Base-by-base conservation (phyloP, 2,113 vertebrate genomes). In the Xiphophorus maculatus region DNA sequence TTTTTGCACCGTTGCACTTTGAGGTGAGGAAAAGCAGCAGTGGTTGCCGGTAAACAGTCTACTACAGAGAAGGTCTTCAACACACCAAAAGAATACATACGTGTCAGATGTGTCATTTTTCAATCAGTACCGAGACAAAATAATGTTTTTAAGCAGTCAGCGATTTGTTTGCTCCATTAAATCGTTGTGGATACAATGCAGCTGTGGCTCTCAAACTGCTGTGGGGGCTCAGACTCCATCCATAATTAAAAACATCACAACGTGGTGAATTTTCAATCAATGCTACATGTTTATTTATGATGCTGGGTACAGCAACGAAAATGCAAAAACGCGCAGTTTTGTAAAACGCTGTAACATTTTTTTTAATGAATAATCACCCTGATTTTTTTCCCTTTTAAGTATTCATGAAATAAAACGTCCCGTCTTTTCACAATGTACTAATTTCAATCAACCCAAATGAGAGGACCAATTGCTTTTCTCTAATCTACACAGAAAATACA, bases 161-260 rank as follows among this genome's bases (percentile, higher is more conserved):
- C 29, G 3, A 22, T 63, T 63, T 32, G 6, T 63, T 33, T 63
- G 62, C 62, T 63, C 30, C 62, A 3, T 32, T 32, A 63, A 19
- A 30, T 33, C 15, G 19, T 7, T 12, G 62, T 63, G 30, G 17
- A 17, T 33, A 11, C 30, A 63, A 30, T 32, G 62, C 62, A 63
- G 62, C 62, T 63, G 62, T n/a, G 17, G 15, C 62, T 32, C 19
- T 5, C 62, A 63, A 15, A 63, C 62, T 63, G 14, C 62, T 8
- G 5, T 63, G 62, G 15, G 19, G 62, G 62, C 29, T 19, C 15
- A 63, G 32, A 63, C 5, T 32, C 62, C 30, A 63, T 32, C 29
- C 62, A 63, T 32, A 63, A 63, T 63, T 63, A 33, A 32, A 63
- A 63, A 30, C 62, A 32, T 63, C 62, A 63, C 19, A 63, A 63